Base-by-base conservation (phyloP, 2,797 vertebrate species). In the Ispidina picta region DNA sequence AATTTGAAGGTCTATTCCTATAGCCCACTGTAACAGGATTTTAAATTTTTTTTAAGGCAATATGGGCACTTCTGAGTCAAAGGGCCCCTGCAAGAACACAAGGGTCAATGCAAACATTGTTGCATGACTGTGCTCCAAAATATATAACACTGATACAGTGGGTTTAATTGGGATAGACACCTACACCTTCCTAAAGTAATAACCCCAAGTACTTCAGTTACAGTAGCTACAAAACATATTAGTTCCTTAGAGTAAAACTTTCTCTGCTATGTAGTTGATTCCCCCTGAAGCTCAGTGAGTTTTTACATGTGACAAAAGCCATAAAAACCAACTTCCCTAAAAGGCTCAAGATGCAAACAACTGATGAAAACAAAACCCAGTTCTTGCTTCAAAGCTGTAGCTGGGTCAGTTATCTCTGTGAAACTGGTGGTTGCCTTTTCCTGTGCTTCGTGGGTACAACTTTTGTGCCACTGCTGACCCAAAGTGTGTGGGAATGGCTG, bases 171-270 rank as follows among this genome's bases (percentile, higher is more conserved):
- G 59, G 17, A 77, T 80, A 52, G 13, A 63, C n/a, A 90, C 41
- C 63, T 70, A 75, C 56, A 29, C 8, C 48, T n/a, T 22, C 26
- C 65, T 71, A 76, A 80, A 90, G n/a, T 8, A 92, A 49, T 28
- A 85, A 83, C 16, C 31, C 39, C 29, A 29, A 89, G 18, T 35
- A 75, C 29, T 63, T 70, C 28, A 74, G 66, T 48, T 66, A 39
- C 20, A 66, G 63, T 10, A 72, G 25, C 66, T 60, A 56, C 25
- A 39, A 15, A 22, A 19, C 41, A 6, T 8, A 55, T 35, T 18
- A 8, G 11, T 68, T 91, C 88, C 83, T 82, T 84, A 56, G 83
- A 88, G 71, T 33, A 89, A 88, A 63, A 74, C 64, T 82, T 83
- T 23, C 8, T 81, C 21, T 64, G 8, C 43, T 20, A 6, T 9